Evolutionary conservation across 2,113 vertebrate species (phyloP), one percentile per base, ranked within the genome.

Genomic region (Pachypanchax playfairii): DNA sequence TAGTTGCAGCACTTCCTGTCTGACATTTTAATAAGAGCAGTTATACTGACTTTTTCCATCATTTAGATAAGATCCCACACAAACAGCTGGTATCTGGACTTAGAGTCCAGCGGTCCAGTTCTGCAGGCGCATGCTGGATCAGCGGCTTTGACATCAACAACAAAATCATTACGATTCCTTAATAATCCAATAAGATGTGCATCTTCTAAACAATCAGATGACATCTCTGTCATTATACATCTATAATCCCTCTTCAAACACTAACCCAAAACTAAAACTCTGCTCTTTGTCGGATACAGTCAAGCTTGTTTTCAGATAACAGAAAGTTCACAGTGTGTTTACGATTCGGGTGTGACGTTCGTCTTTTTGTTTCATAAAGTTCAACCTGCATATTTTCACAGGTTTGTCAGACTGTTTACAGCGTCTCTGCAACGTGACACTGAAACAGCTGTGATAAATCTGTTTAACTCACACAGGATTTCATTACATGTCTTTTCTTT

Each of bases 301-400:
- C 21, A 7, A 51, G 3, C 65, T 44, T 47, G 39, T 46, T 55
- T n/a, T 13, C 12, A 48, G 65, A 6, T 33, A 4, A 17, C 7
- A 31, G 43, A 43, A 56, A 10, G 26, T 35, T 20, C 10, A 8
- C 21, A 28, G 29, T 50, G 1, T 65, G 39, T 65, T 18, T 41
- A 47, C n/a, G 35, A 42, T 24, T 31, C 22, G 22, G 33, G 44
- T 44, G 55, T 50, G 58, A 54, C 13, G n/a, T n/a, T n/a, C n/a
- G n/a, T n/a, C n/a, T n/a, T n/a, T n/a, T n/a, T n/a, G n/a, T n/a
- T n/a, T n/a, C n/a, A 83, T 80, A 73, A 59, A 74, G 85, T 79
- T 83, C 77, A 76, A 28, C 26, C 38, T 76, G 74, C 18, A 33
- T 2, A n/a, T 52, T 63, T 65, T 59, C 67, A 43, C 54, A 75